Conservation (phyloP, 2,113 vertebrate genomes). For the Cebus imitator region DNA sequence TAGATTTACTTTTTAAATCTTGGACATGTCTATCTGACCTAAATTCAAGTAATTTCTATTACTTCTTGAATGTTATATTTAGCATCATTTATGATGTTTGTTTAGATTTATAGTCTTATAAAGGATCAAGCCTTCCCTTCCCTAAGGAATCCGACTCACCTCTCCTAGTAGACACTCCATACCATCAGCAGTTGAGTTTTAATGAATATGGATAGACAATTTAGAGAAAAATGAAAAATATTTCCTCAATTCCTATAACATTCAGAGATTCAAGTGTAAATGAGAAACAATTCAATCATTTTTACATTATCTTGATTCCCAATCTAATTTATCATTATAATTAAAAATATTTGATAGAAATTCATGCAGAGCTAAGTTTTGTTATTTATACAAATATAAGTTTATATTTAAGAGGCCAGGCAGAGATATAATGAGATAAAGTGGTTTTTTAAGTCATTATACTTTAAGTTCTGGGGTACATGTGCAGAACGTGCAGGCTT, state of each 20-base stretch:
- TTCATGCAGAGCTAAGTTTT: neutral
- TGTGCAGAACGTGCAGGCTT: too few species aligned
- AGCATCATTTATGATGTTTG: neutral
- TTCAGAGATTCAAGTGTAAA: conserved; percentile 18
- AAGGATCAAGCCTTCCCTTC: neutral
- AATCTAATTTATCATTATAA: neutral
- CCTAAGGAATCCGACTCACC: neutral
- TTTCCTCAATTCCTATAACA: neutral
- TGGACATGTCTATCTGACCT: neutral
- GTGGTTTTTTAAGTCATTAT: neutral
- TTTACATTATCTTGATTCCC: neutral
- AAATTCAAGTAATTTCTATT: neutral
- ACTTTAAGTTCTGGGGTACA: too few species aligned
- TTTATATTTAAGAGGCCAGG: neutral
- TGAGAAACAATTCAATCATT: neutral
- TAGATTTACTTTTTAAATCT: conserved; percentile 41
- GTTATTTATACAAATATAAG: neutral
- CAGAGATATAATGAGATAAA: neutral
- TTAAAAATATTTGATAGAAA: neutral
- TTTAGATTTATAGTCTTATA: conserved; percentile 20
- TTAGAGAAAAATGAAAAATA: conserved; percentile 2
- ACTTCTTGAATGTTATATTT: neutral
- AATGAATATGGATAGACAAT: neutral
- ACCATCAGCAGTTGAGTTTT: neutral
- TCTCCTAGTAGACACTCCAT: neutral